Conservation (phyloP, 2,797 vertebrate genomes). For the Clarias platycephalus region DNA sequence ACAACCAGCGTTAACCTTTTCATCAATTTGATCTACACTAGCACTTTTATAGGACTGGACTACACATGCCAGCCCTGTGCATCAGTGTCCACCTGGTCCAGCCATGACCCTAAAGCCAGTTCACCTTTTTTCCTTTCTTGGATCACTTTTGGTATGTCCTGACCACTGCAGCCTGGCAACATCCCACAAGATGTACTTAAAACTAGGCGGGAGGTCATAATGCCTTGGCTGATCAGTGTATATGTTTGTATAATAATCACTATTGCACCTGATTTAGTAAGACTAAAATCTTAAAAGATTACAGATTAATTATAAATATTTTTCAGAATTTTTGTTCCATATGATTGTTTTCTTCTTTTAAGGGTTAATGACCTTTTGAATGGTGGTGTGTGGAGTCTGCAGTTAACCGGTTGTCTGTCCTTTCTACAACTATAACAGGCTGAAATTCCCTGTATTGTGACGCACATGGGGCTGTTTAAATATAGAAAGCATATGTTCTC, state of each 20-base stretch:
- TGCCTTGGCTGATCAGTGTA: too few relatives aligned
- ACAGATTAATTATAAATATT: background rate
- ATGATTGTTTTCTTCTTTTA: background rate
- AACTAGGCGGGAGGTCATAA: too few relatives aligned
- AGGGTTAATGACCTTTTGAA: background rate
- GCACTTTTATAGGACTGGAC: too few relatives aligned
- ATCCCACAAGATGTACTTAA: too few relatives aligned
- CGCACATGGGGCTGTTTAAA: constrained; percentile 58
- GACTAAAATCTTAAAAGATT: background rate
- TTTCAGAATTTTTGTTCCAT: background rate
- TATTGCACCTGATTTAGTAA: background rate
- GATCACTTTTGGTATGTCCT: too few relatives aligned
- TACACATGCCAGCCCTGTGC: too few relatives aligned
- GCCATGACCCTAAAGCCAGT: too few relatives aligned
- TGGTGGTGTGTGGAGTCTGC: background rate
- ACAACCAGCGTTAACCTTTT: too few relatives aligned
- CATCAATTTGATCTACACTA: too few relatives aligned
- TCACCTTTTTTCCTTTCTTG: too few relatives aligned
- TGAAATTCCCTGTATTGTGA: constrained; percentile 14
- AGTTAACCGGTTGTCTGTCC: background rate
- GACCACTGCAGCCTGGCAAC: too few relatives aligned
- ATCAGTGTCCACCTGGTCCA: too few relatives aligned
- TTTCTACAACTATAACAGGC: background rate
- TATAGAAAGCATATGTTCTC: constrained; percentile 63
- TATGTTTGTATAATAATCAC: background rate